Conservation (phyloP, 2,113 vertebrate species). For the Tetrax tetrax region DNA sequence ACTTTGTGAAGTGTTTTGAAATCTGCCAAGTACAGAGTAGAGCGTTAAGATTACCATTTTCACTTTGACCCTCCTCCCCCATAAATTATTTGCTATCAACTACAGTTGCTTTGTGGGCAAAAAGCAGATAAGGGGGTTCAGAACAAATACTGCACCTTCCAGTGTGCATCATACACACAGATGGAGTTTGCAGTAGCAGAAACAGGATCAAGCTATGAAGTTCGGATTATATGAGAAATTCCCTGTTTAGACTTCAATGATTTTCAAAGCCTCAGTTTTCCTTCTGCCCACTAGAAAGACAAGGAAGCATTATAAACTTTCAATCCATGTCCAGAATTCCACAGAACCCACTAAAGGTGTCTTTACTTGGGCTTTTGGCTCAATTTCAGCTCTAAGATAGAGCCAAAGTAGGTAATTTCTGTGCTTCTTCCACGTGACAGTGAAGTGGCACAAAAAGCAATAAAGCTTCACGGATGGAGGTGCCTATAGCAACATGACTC, state of each 20-base stretch:
- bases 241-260: background rate
- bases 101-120: background rate
- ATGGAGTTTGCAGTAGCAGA: background rate
- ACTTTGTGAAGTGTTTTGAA: background rate
- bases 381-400: background rate
- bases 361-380: background rate
- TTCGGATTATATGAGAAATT: background rate
- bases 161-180: background rate
- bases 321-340: background rate
- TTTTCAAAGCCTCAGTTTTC: background rate
- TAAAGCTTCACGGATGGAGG: background rate
- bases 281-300: background rate
- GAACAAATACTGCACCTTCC: background rate
- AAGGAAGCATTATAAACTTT: background rate
- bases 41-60: background rate
- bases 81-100: background rate
- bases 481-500: background rate
- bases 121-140: background rate
- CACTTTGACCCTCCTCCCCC: background rate
- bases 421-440: background rate
- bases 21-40: background rate
- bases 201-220: background rate
- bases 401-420: background rate
- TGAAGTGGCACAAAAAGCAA: background rate
- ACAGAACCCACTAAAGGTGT: background rate